Conservation (phyloP, 2,113 vertebrate genomes). For the Coptodon bakossiorum region DNA sequence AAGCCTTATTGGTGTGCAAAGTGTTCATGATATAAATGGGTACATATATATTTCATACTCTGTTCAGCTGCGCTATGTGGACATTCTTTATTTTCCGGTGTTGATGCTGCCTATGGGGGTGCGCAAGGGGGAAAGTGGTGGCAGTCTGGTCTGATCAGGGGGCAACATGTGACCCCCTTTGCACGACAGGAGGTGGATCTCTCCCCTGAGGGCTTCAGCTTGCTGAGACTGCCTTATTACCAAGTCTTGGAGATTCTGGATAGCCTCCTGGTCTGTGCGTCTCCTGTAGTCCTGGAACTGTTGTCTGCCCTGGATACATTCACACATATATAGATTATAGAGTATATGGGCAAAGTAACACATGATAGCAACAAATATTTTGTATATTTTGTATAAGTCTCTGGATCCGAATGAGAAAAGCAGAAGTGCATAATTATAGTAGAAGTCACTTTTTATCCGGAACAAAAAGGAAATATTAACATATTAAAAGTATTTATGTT, state of each 20-base stretch:
- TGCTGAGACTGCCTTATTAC: slow-evolving; percentile 56
- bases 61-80: neutral
- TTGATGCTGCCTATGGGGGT: neutral
- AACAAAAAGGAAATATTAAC: neutral
- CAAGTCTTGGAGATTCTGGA: slow-evolving; percentile 52
- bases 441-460: neutral
- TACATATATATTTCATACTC: neutral
- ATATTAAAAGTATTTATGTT: neutral
- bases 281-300: slow-evolving; percentile 66
- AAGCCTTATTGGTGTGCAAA: neutral
- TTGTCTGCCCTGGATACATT: slow-evolving; percentile 61
- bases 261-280: slow-evolving; percentile 56
- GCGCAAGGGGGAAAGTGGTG: neutral
- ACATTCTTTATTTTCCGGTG: neutral
- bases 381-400: neutral
- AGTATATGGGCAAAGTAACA: neutral
- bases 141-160: slow-evolving; percentile 18
- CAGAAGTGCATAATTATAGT: neutral
- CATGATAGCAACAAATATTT: neutral
- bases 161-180: slow-evolving; percentile 70
- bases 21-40: neutral
- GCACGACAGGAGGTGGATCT: slow-evolving; percentile 67
- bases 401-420: neutral
- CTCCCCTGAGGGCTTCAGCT: slow-evolving; percentile 60
- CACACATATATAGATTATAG: neutral